These are phyloP conservation scores for Nilaparvata lugens DNA, from an alignment of 1,140 invertebrate species.

Conservation along the genomic window DNA sequence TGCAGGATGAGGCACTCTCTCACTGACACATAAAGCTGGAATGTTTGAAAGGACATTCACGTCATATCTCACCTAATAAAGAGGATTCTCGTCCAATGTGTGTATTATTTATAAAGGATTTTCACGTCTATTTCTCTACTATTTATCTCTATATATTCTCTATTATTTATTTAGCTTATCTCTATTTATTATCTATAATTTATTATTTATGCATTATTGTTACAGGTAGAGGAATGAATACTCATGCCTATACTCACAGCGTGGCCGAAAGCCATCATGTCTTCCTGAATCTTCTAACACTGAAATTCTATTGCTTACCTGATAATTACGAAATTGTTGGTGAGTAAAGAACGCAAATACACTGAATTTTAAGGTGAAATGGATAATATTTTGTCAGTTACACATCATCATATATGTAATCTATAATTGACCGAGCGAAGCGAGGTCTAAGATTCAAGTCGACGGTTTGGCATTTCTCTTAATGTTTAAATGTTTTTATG, in stretches of 20 bases:
- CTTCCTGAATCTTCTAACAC: conserved; percentile 91
- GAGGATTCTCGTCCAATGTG: background rate
- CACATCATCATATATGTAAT: too few species aligned
- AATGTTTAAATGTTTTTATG: too few species aligned
- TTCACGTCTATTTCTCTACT: background rate
- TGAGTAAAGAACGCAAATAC: too few species aligned
- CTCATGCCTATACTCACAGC: conserved; percentile 98
- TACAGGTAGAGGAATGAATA: conserved; percentile 90
- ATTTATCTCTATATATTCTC: background rate
- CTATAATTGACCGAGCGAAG: too few species aligned
- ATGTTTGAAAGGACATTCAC: too few species aligned
- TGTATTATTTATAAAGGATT: background rate
- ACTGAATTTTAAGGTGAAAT: too few species aligned
- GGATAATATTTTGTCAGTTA: too few species aligned
- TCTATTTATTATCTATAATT: background rate
- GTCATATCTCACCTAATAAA: background rate
- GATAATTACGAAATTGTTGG: conserved; percentile 99
- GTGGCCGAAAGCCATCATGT: conserved; percentile 97
- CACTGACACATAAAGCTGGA: too few species aligned
- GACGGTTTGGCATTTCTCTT: too few species aligned
- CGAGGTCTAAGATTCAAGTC: too few species aligned
- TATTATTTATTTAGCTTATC: background rate
- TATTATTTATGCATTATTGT: conserved; percentile 9
- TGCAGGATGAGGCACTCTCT: too few species aligned
- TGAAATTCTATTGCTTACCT: conserved; percentile 98